These are phyloP conservation scores for Muscina levida DNA, from an alignment of 2,888 invertebrate species.

Conservation along the genomic window DNA sequence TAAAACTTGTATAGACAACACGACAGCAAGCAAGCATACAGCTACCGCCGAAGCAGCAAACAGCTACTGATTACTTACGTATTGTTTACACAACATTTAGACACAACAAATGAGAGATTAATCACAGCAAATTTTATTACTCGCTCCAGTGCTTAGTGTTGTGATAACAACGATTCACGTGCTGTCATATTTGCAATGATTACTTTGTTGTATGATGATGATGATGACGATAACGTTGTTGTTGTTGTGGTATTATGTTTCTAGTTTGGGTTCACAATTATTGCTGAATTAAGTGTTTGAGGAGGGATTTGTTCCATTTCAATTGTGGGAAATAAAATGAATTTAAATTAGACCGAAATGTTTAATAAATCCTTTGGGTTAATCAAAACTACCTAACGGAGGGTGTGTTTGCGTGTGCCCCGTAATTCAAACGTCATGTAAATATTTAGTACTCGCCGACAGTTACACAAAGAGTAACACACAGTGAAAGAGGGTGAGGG, in stretches of 20 bases:
- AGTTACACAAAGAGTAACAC: no score
- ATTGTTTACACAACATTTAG: not conserved
- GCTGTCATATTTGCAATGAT: not conserved
- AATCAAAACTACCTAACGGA: not conserved
- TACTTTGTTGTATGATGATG: no score
- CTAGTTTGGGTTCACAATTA: not conserved
- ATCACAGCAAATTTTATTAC: slow-evolving; percentile 2
- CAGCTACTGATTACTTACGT: not conserved
- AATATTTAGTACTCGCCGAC: no score
- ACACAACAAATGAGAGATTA: slow-evolving; percentile 7
- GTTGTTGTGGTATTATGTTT: not conserved
- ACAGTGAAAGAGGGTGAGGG: no score
- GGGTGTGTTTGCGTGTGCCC: not conserved
- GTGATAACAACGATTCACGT: slow-evolving; percentile 8
- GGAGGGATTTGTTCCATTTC: not conserved
- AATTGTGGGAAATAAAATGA: not conserved
- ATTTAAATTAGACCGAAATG: not conserved
- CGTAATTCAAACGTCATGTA: no score
- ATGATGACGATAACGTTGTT: not conserved
- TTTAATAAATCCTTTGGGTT: not conserved
- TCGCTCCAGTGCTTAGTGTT: not conserved
- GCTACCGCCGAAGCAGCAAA: no score
- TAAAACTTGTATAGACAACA: no score
- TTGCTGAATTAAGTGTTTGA: no score
- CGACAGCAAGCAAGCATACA: no score